Conservation (phyloP, 2,113 vertebrate genomes). For the Nansenia antarctica region DNA sequence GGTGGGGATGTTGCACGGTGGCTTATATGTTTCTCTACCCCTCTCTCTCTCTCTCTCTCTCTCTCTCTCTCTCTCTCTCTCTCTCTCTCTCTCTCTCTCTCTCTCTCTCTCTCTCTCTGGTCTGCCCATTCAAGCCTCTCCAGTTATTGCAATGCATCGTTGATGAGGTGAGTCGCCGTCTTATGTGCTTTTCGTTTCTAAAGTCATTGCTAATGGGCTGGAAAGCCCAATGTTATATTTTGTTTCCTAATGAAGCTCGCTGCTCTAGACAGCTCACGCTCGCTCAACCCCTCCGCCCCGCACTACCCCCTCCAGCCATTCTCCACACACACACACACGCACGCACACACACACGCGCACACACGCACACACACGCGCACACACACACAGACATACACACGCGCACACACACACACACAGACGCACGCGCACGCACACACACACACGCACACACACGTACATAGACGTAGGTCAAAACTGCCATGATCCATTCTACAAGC, state of each 20-base stretch:
- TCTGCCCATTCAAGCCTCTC: conserved; percentile 88
- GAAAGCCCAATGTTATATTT: conserved; percentile 99
- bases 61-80: conserved; percentile 37
- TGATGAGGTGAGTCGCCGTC: conserved; percentile 99
- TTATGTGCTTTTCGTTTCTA: conserved; percentile 99
- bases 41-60: conserved; percentile 37
- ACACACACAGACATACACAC: conserved; percentile 29
- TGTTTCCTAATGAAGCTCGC: conserved; percentile 99
- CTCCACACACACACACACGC: background rate
- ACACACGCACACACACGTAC: conserved; percentile 18
- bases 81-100: conserved; percentile 34
- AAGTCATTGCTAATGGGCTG: conserved; percentile 99
- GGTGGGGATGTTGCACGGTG: conserved; percentile 89
- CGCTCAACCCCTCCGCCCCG: conserved; percentile 64
- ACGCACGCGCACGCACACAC: conserved; percentile 27
- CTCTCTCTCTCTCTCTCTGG: background rate
- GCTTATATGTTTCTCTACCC: conserved; percentile 78
- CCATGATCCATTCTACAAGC: background rate
- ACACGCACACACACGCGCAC: conserved; percentile 48
- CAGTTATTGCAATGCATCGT: conserved; percentile 99
- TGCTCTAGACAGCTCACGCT: conserved; percentile 87
- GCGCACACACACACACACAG: conserved; percentile 35
- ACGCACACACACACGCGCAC: conserved; percentile 45
- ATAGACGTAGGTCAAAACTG: no score
- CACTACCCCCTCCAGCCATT: conserved; percentile 61